These are phyloP conservation scores for Amblyornis subalaris DNA, from an alignment of 2,113 vertebrate genomes.

Conservation along the genomic window DNA sequence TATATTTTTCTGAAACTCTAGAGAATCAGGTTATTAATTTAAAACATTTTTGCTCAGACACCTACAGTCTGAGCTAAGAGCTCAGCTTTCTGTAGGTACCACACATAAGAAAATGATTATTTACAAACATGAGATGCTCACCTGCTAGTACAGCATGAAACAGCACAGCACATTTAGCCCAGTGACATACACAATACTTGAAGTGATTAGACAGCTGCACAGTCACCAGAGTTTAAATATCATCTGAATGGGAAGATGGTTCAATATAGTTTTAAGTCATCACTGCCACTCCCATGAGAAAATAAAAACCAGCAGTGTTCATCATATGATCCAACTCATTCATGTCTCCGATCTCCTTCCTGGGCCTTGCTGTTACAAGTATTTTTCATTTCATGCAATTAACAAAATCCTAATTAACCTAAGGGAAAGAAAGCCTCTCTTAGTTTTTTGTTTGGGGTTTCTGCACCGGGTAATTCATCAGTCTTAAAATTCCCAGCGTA, in stretches of 20 bases:
- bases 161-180: not conserved
- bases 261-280: not conserved
- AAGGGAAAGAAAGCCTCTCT: not conserved
- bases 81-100: not conserved
- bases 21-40: not conserved
- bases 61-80: fast-evolving
- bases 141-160: not conserved
- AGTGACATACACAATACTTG: not conserved
- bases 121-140: not conserved
- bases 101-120: fast-evolving
- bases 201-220: not conserved
- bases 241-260: not conserved
- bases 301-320: not conserved
- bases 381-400: not conserved
- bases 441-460: not conserved
- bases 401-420: not conserved
- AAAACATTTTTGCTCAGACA: not conserved
- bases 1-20: not conserved
- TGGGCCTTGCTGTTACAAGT: not conserved
- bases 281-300: fast-evolving
- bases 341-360: not conserved
- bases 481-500: not conserved
- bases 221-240: not conserved
- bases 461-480: fast-evolving
- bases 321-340: not conserved